Conservation (phyloP, 2,797 vertebrate genomes). For the Parauchenoglanis punctatus region DNA sequence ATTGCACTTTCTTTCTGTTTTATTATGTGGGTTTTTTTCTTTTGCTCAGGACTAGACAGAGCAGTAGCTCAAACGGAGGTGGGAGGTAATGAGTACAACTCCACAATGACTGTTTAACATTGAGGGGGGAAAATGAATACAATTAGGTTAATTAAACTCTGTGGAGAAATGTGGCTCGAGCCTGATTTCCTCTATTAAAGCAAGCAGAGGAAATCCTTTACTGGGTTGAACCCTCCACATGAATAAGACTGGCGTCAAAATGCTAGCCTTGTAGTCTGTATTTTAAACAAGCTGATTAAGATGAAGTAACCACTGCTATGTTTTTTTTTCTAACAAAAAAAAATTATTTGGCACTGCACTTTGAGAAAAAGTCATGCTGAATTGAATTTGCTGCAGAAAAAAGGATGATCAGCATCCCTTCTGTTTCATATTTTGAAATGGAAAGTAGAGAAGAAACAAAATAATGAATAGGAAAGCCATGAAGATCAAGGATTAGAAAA, state of each 20-base stretch:
- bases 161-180: conserved; percentile 48
- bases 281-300: conserved; percentile 61
- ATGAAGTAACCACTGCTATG: conserved; percentile 41
- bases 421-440: not conserved
- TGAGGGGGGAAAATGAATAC: conserved; percentile 49
- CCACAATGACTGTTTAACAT: conserved; percentile 51
- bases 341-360: not conserved
- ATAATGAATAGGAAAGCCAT: not conserved
- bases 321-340: not conserved
- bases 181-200: conserved; percentile 64
- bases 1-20: conserved; percentile 56
- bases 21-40: conserved; percentile 47
- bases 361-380: not conserved
- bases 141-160: conserved; percentile 61
- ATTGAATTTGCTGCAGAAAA: not conserved
- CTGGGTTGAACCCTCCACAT: conserved; percentile 54
- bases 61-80: conserved; percentile 47
- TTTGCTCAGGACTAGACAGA: conserved; percentile 45
- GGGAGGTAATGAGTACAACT: conserved; percentile 57
- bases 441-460: not conserved
- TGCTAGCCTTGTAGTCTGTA: conserved; percentile 49
- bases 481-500: not conserved
- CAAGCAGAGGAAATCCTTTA: conserved; percentile 61
- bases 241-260: conserved; percentile 62
- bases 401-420: not conserved